A percentile compares a stretch with the other conserved stretches of the same genome.
Conservation (phyloP, 2,888 invertebrate genomes). For the Lacanobia wlatinum region DNA sequence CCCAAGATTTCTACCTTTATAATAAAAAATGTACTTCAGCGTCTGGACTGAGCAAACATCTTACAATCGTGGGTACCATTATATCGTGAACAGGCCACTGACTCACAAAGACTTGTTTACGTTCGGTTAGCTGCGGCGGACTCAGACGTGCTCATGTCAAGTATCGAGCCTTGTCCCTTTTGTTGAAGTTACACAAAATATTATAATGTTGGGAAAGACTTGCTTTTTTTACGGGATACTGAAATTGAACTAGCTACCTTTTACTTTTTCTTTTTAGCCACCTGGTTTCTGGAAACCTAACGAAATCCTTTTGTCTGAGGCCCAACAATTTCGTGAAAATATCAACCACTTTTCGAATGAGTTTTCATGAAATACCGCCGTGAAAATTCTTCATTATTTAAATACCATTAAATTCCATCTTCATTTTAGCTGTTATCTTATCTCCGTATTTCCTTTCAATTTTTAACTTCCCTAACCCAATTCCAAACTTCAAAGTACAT, state of each 20-base stretch:
- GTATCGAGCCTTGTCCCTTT: slow-evolving; percentile 14
- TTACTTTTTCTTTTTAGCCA: no score
- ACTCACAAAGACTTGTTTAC: slow-evolving; percentile 31
- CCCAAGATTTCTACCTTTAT: slow-evolving; percentile 26
- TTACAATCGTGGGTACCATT: slow-evolving; percentile 9
- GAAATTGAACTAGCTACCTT: background rate
- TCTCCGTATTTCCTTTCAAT: slow-evolving; percentile 11
- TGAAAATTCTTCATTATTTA: background rate
- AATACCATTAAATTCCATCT: background rate
- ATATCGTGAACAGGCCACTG: slow-evolving; percentile 10
- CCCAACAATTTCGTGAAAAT: background rate
- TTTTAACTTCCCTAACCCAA: slow-evolving; percentile 20
- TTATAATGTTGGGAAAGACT: background rate
- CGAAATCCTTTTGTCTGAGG: background rate
- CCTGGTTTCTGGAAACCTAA: background rate
- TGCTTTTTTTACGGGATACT: background rate
- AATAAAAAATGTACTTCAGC: slow-evolving; percentile 17
- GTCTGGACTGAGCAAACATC: slow-evolving; percentile 16
- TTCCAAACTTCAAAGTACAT: slow-evolving; percentile 30
- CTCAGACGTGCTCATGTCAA: slow-evolving; percentile 25
- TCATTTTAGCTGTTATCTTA: slow-evolving; percentile 1
- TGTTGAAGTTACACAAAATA: slow-evolving; percentile 20
- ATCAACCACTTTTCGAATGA: background rate
- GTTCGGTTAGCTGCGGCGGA: slow-evolving; percentile 2
- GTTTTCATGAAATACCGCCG: background rate